Percentiles rank a stretch among this genome's conserved stretches.
Conservation (phyloP, 2,113 vertebrate species). For the Psilopogon haemacephalus region DNA sequence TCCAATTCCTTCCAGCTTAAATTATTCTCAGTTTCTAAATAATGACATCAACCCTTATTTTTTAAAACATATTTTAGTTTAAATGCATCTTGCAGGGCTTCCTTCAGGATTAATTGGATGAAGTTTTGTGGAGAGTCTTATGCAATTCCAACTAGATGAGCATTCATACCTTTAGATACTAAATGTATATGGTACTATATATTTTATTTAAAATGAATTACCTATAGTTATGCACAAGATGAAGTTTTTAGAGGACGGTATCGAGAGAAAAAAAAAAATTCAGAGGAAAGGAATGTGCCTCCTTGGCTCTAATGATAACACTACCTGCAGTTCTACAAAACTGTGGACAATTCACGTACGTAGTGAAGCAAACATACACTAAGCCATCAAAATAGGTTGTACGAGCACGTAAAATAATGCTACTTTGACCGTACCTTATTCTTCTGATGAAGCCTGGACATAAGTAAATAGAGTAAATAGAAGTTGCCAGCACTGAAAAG, state of each 20-base stretch:
- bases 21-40: not conserved
- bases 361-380: not conserved
- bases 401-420: fast-evolving
- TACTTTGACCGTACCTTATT: conserved; percentile 80
- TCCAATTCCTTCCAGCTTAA: not conserved
- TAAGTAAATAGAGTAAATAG: conserved; percentile 88
- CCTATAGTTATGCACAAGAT: not conserved
- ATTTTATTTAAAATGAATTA: not conserved
- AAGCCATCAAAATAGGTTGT: not conserved
- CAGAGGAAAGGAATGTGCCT: not conserved
- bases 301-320: not conserved
- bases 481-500: conserved; percentile 93
- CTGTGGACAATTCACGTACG: not conserved
- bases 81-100: not conserved
- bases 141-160: not conserved
- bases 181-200: not conserved
- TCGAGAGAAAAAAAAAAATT: not conserved
- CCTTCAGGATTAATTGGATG: not conserved
- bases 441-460: conserved; percentile 84
- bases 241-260: not conserved
- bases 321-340: not conserved
- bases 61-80: not conserved
- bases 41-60: not conserved
- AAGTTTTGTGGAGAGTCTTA: not conserved
- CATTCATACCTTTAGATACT: not conserved